These are phyloP conservation scores for Crotalus tigris DNA, from an alignment of 2,113 vertebrate species.

Conservation along the genomic window DNA sequence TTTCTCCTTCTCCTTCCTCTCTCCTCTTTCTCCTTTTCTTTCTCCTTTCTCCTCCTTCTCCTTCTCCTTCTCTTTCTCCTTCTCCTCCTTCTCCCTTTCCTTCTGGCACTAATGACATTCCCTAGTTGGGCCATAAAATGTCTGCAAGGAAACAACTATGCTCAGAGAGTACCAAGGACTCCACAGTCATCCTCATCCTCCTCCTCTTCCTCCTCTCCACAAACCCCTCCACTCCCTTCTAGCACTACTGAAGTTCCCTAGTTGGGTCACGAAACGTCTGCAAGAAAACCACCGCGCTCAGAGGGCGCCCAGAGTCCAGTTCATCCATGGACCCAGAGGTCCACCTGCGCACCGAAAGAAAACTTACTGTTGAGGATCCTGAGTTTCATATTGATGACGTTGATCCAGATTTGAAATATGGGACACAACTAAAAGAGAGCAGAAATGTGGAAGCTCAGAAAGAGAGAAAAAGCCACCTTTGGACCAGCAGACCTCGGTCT, in stretches of 20 bases:
- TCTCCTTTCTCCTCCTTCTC: too few species aligned
- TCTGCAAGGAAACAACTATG: too few species aligned
- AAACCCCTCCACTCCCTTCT: neutral
- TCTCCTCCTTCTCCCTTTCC: too few species aligned
- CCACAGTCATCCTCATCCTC: too few species aligned
- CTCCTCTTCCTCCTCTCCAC: too few species aligned
- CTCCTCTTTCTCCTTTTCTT: too few species aligned
- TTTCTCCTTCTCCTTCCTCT: too few species aligned
- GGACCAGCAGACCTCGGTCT: fast-evolving
- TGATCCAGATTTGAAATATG: slow-evolving; percentile 40
- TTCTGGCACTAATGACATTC: neutral
- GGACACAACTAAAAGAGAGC: slow-evolving; percentile 59
- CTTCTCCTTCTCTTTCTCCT: too few species aligned
- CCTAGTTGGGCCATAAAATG: too few species aligned
- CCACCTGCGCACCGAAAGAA: fast-evolving
- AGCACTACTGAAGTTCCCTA: neutral
- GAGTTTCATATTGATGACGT: slow-evolving; percentile 46
- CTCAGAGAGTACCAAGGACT: too few species aligned
- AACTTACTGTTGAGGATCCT: slow-evolving; percentile 51
- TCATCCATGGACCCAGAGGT: neutral
- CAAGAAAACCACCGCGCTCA: neutral
- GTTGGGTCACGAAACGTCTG: neutral
- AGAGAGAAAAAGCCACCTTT: fast-evolving
- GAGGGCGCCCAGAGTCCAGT: too few species aligned
- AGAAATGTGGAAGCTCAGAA: neutral